phyloP scores from a whole-genome alignment of 1,140 invertebrate genomes.

The Pteromalus puparum region DNA sequence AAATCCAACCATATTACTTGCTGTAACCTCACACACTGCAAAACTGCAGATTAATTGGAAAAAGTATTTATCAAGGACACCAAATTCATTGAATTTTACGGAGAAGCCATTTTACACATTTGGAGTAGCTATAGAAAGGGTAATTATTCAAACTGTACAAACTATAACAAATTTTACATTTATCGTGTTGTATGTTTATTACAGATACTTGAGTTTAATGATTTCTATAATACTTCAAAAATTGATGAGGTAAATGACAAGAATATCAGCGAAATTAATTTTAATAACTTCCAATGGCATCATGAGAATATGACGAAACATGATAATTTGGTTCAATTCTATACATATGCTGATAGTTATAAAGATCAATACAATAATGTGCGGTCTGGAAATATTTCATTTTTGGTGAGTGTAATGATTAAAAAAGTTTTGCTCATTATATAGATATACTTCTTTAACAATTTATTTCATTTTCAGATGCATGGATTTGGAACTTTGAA shows the following conservation, averaged over 20 bases:
- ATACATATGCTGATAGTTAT: slow-evolving; percentile 69
- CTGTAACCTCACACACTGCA: slow-evolving; percentile 70
- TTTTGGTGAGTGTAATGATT: slow-evolving; percentile 63
- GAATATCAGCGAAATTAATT: slow-evolving; percentile 63
- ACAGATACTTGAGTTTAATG: slow-evolving; percentile 78
- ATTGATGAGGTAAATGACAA: slow-evolving; percentile 63
- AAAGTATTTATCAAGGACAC: slow-evolving; percentile 59
- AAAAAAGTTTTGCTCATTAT: not conserved
- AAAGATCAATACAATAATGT: slow-evolving; percentile 60
- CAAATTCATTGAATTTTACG: slow-evolving; percentile 71
- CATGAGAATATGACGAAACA: slow-evolving; percentile 65
- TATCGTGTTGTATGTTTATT: slow-evolving; percentile 39
- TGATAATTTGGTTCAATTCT: slow-evolving; percentile 67
- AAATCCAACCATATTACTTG: slow-evolving; percentile 75
- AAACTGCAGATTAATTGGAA: slow-evolving; percentile 74
- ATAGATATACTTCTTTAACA: not conserved
- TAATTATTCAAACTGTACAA: slow-evolving; percentile 58
- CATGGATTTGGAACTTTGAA: slow-evolving; percentile 75
- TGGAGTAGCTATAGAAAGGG: slow-evolving; percentile 77
- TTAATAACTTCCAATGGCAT: slow-evolving; percentile 69
- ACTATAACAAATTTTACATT: slow-evolving; percentile 20
- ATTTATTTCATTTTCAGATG: slow-evolving; percentile 65
- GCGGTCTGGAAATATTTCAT: slow-evolving; percentile 66
- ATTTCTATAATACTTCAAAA: slow-evolving; percentile 73
- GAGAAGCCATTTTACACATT: slow-evolving; percentile 75